Evolutionary conservation across 2,888 invertebrate species (phyloP).

Genomic region (Acanthopleura granulata): DNA sequence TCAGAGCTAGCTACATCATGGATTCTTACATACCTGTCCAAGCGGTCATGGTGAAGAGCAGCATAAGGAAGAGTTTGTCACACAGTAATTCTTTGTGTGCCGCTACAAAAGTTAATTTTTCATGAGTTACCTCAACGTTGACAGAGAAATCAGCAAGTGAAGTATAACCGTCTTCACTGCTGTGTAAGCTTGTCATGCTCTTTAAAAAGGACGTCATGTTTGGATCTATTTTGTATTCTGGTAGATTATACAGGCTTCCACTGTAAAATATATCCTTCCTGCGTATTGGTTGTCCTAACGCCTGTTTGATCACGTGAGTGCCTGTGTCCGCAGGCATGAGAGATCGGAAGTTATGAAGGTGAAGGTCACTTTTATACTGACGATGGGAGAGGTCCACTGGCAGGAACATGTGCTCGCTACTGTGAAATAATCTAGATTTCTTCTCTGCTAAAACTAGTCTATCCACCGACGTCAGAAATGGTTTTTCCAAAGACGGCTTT

Average conservation of each 20-base stretch:
- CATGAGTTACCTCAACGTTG: too few relatives aligned
- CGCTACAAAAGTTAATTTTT: not conserved
- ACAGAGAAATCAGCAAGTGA: not conserved
- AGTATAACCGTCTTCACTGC: not conserved
- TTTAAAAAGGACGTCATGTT: conserved; percentile 30
- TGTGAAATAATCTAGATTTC: not conserved
- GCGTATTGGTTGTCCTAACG: conserved; percentile 18
- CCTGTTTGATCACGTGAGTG: not conserved
- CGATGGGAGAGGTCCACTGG: not conserved
- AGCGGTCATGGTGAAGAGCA: conserved; percentile 44
- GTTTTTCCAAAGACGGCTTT: not conserved
- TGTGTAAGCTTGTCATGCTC: conserved; percentile 27
- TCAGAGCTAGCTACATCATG: too few relatives aligned
- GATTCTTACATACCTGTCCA: conserved; percentile 50
- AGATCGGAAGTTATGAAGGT: not conserved
- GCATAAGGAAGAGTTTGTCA: conserved; percentile 43
- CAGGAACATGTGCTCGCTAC: not conserved
- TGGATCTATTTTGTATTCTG: conserved; percentile 49
- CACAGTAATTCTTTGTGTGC: conserved; percentile 2
- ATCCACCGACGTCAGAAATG: not conserved
- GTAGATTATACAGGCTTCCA: conserved; percentile 78
- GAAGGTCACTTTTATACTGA: not conserved
- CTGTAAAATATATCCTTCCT: conserved; percentile 91
- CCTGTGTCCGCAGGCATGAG: not conserved
- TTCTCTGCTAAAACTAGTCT: not conserved